A percentile compares a stretch with the other conserved stretches of the same genome.
Conservation (phyloP, 2,113 vertebrate genomes). For the Clarias batrachus region DNA sequence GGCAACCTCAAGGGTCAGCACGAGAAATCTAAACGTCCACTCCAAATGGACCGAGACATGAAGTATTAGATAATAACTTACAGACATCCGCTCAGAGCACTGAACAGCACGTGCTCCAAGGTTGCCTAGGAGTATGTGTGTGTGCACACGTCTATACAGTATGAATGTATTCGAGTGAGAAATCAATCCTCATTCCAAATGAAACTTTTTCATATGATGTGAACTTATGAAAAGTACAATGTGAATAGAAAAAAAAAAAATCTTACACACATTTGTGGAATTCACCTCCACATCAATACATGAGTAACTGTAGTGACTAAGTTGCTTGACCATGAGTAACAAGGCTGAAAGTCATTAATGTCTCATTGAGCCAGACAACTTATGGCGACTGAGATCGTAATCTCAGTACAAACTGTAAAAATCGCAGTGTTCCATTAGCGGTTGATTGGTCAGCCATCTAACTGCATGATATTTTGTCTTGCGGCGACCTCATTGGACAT, state of each 20-base stretch:
- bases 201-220: slow-evolving; percentile 13
- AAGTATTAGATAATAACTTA: slow-evolving; percentile 43
- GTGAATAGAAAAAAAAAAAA: slow-evolving; percentile 16
- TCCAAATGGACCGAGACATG: slow-evolving; percentile 51
- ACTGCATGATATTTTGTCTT: slow-evolving; percentile 26
- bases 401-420: not conserved
- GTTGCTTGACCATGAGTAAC: slow-evolving; percentile 34
- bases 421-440: slow-evolving; percentile 28
- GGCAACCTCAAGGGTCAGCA: slow-evolving; percentile 70
- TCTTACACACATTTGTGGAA: not conserved
- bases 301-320: slow-evolving; percentile 37
- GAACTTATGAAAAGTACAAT: slow-evolving; percentile 3
- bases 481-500: slow-evolving; percentile 18
- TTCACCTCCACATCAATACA: slow-evolving; percentile 16
- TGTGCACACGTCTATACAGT: not conserved
- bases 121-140: slow-evolving; percentile 23
- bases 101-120: slow-evolving; percentile 32
- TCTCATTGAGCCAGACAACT: slow-evolving; percentile 33
- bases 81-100: slow-evolving; percentile 20
- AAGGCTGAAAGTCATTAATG: slow-evolving; percentile 36
- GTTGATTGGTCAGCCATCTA: slow-evolving; percentile 37
- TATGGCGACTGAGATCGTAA: not conserved
- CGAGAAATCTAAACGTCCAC: slow-evolving; percentile 64
- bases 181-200: slow-evolving; percentile 12
- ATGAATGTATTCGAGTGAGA: not conserved